These are phyloP conservation scores for Crematogaster levior DNA, from an alignment of 2,888 invertebrate genomes.

Conservation along the genomic window DNA sequence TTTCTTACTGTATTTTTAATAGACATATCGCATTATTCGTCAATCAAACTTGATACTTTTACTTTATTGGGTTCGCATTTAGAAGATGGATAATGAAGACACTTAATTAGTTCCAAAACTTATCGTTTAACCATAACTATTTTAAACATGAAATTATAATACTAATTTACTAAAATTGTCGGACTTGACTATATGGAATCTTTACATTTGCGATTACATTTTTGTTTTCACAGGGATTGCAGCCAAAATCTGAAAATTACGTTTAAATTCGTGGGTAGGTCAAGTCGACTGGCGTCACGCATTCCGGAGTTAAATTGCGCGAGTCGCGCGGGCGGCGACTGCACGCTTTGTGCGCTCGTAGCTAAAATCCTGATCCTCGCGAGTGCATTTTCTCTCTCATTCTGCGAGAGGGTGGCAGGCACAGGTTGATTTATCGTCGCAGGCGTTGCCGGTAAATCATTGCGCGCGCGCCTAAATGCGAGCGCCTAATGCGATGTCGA, in stretches of 20 bases:
- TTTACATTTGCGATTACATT: not conserved
- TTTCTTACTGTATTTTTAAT: not conserved
- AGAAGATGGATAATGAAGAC: not conserved
- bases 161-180: not conserved
- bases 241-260: constrained; percentile 9
- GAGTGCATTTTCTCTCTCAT: constrained; percentile 20
- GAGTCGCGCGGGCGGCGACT: constrained; percentile 13
- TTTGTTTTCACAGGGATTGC: constrained; percentile 2
- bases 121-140: not conserved
- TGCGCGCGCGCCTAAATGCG: constrained; percentile 6
- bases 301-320: constrained; percentile 32
- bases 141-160: constrained; percentile 1
- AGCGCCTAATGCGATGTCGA: constrained; percentile 44
- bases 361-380: constrained; percentile 41
- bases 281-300: constrained; percentile 22
- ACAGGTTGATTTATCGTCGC: constrained; percentile 42
- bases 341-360: constrained; percentile 20
- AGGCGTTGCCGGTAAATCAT: constrained; percentile 45
- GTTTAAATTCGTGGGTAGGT: constrained; percentile 18
- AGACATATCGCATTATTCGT: not conserved
- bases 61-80: not conserved
- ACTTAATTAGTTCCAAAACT: too few species aligned
- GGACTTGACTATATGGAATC: not conserved
- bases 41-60: not conserved
- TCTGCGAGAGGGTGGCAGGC: not conserved